Evolutionary conservation across 1,140 invertebrate genomes (phyloP), one percentile per base, ranked within the genome.

Genomic region (Halyomorpha halys): DNA sequence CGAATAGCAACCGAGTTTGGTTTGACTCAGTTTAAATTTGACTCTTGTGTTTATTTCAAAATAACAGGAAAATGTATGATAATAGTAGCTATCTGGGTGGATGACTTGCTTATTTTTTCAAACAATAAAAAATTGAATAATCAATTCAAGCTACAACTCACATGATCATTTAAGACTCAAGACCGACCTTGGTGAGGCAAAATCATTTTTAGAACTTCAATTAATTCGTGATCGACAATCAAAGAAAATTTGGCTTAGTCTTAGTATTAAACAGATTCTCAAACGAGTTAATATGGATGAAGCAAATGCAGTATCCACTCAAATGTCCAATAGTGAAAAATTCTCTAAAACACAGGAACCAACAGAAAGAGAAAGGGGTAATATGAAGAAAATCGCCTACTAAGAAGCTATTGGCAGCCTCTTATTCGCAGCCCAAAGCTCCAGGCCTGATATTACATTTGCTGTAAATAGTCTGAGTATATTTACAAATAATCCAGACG

Each of bases 1-100:
- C 53, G 23, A 16, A 11, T 16, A 27, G 53, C 6, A 56, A 56
- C 18, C 4, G 18, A 23, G 23, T 56, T 56, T 16, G 53, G 23
- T 16, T 25, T 56, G 5, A 23, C 21, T 25, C 23, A 21, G 23
- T 56, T 14, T 11, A 56, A 56, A 23, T 16, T 23, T 56, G 53
- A 56, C 23, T 23, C 23, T 16, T 56, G 18, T 56, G 53, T 56
- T 23, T 56, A 21, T 27, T 19, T 56, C 18, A 56, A 56, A 56
- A 19, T 23, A 19, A 5, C 3, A 23, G 6, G 8, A 27, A 19
- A 56, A 23, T 23, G 23, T 19, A 25, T 25, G 23, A 56, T 56
- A 25, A 56, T 56, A 3, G 23, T 56, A 1, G 53, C 53, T 23
- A 8, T 23, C 53, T 27, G 15, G 19, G 21, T 13, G 53, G 23